Evolutionary conservation across 2,797 vertebrate genomes (phyloP), one percentile per base, ranked within the genome.

Genomic region (Apodemus agrarius): DNA sequence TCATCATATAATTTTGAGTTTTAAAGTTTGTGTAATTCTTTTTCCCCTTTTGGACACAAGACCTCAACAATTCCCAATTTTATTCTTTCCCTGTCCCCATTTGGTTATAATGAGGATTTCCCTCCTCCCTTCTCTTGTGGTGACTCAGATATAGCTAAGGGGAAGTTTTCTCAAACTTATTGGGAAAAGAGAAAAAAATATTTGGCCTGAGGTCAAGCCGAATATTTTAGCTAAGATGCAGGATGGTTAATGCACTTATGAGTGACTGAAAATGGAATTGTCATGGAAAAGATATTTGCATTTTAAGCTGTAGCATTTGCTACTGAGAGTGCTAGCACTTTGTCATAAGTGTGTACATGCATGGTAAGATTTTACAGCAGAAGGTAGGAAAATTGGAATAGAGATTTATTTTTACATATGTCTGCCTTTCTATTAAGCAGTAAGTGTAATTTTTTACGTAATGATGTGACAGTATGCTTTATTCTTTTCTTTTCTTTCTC

Each of bases 241-340:
- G 76, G 88, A 81, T 52, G 26, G 89, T 91, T 96, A 89, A 94
- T 84, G 75, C 65, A 89, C 69, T 89, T 95, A 84, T 92, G 89
- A 97, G 84, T 90, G 94, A 96, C 78, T 92, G 90, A 91, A 96
- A 97, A 96, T 89, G n/a, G 65, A 94, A 96, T 96, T 97, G 89
- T 92, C 95, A 95, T 93, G 52, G 93, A 97, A 97, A 95, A 92
- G n/a, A 63, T 40, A 91, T 95, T 97, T 96, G 85, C 82, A 85
- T 95, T 95, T 96, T 97, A 65, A 92, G 37, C 79, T 90, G 40
- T 81, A 94, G 34, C 57, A 63, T 96, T 96, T 95, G 90, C 75
- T 93, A 86, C 92, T 92, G 8, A 87, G 65, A 90, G 40, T 95
- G 65, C 93, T 97, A 90, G 65, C 90, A 95, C 81, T 96, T 96